Base-by-base conservation (phyloP, 1,140 invertebrate genomes). In the Octopus sinensis region DNA sequence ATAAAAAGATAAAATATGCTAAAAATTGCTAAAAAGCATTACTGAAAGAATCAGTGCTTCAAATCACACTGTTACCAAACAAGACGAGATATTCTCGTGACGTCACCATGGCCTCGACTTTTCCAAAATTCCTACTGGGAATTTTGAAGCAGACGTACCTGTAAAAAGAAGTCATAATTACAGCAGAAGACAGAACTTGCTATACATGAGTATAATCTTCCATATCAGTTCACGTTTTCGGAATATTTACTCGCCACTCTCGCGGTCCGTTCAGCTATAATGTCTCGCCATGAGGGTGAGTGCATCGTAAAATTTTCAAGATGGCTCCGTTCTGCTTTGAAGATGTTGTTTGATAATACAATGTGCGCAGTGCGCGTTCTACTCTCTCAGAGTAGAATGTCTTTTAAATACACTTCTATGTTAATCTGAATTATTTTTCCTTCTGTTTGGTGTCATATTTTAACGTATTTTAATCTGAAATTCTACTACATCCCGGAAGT, bases 211-310 rank as follows among this genome's bases (percentile, higher is more conserved):
- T 77, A 77, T 77, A 52, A 77, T 53, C 76, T 77, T 77, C 76
- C 76, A 53, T 77, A 77, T 77, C 76, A 53, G 52, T 77, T 77
- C 76, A 53, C 7, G 30, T 73, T 73, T 73, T 73, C 68, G 68
- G 68, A 73, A 73, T 73, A 73, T 73, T 73, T 73, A 73, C 68
- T 73, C 68, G 68, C 68, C 68, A 73, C 68, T 17, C 76, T 77
- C 76, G 76, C 76, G 43, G 76, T 77, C 76, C 76, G 51, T 80
- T 71, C 17, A 80, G 56, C 78, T 85, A 88, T 93, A 93, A 95
- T 95, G 94, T 94, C 93, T 93, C 93, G 94, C 92, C 94, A 95
- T 94, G 94, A 95, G 93, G 94, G 94, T 94, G 92, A 92, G 93
- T 92, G 73, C 68, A 78, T 83, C 80, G 76, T 77, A 79, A 68